A percentile compares a stretch with the other conserved stretches of the same genome.
These are phyloP conservation scores for Parochlus steinenii DNA, from an alignment of 2,888 invertebrate species.

Conservation along the genomic window DNA sequence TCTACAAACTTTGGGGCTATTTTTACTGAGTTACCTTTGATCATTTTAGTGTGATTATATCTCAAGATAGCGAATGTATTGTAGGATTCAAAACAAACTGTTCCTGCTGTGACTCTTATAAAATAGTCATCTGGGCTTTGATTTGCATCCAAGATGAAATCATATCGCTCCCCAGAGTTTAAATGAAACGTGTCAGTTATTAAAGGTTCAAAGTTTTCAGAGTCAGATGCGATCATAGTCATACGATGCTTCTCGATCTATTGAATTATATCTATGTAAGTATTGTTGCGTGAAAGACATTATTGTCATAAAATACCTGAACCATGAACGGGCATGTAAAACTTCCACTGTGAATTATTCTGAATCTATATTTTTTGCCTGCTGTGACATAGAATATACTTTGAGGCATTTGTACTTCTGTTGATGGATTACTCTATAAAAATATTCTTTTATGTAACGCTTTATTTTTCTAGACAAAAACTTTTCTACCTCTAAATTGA, in stretches of 20 bases:
- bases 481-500: too few species aligned
- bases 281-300: too few species aligned
- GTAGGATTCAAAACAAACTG: conserved; percentile 9
- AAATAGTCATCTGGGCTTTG: conserved; percentile 21
- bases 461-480: too few species aligned
- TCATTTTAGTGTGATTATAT: too few species aligned
- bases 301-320: too few species aligned
- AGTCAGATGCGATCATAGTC: conserved; percentile 21
- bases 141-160: conserved; percentile 26
- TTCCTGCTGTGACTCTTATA: conserved; percentile 12
- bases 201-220: conserved; percentile 16
- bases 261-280: too few species aligned
- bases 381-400: conserved; percentile 8
- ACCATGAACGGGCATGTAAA: conserved; percentile 6
- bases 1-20: conserved; percentile 1
- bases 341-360: conserved; percentile 1
- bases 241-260: conserved; percentile 19
- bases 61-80: conserved; percentile 13
- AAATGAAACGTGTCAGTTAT: conserved; percentile 15
- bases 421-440: too few species aligned
- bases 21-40: too few species aligned
- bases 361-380: conserved; percentile 6
- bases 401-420: too few species aligned
- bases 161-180: conserved; percentile 30
- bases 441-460: too few species aligned